Evolutionary conservation across 2,888 invertebrate genomes (phyloP).

Genomic region (Cephus rjabovi): DNA sequence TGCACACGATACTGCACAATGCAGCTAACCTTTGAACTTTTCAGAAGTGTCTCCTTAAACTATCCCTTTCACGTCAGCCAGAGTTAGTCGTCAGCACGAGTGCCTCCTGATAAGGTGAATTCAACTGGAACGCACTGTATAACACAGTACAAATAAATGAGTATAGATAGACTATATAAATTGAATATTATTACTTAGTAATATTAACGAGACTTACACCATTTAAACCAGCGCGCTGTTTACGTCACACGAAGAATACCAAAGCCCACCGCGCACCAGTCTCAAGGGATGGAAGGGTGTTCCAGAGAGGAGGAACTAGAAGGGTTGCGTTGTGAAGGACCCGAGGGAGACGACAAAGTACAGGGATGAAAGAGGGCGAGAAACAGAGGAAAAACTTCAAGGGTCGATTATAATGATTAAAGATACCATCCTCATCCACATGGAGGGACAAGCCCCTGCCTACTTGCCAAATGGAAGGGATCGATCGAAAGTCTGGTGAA

Average conservation of each 20-base stretch:
- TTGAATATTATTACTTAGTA: background rate
- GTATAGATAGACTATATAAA: background rate
- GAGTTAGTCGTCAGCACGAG: too few relatives aligned
- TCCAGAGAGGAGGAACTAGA: background rate
- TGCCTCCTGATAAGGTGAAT: too few relatives aligned
- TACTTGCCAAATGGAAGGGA: too few relatives aligned
- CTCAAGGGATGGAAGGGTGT: background rate
- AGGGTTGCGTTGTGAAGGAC: background rate
- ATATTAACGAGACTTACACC: background rate
- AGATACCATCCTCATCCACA: constrained; percentile 26
- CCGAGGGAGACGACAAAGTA: too few relatives aligned
- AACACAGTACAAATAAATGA: too few relatives aligned
- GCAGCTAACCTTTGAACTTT: too few relatives aligned
- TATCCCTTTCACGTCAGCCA: too few relatives aligned
- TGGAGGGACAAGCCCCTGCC: background rate
- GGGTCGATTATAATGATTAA: constrained; percentile 42
- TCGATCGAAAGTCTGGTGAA: too few relatives aligned
- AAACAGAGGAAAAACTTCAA: constrained; percentile 23
- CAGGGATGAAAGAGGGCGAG: too few relatives aligned
- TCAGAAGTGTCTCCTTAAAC: too few relatives aligned
- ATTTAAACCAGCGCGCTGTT: background rate
- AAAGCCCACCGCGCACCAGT: background rate
- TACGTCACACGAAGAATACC: background rate
- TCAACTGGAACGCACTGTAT: too few relatives aligned
- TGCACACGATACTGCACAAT: too few relatives aligned